Base-by-base conservation (phyloP, 53 echinoderm and acorn worm genomes). In the Henricia sp. region DNA sequence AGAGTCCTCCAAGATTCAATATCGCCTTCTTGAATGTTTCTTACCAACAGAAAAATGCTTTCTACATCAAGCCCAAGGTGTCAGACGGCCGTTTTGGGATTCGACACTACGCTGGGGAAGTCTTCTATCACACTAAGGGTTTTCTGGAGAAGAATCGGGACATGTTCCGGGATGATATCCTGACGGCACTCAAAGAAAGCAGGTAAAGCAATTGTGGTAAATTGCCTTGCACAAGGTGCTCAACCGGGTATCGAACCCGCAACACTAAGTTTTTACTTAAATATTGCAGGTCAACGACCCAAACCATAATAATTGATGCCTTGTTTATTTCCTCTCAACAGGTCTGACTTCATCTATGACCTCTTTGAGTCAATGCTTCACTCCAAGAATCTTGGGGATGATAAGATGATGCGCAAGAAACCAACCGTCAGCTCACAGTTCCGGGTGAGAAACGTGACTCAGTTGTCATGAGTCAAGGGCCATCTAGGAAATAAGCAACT, bases 111-210 rank as follows among this genome's bases (percentile, higher is more conserved):
- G 99, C 99, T 2, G 99, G 99, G 1, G 99, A 97, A 35, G 99
- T 97, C 27, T 95, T 54, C 69, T 97, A 97, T 63, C 58, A 90
- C 5, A 97, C 94, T 11, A 94, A 82, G 51, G 95, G 99, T 1
- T 97, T 97, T 77, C 88, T 96, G 34, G 99, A 97, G 71, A 97
- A 97, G 89, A 97, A 97, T 82, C 51, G 99, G 67, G 99, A 97
- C 62, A 97, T 87, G 35, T 97, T 97, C 85, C 82, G 92, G 25
- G 99, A 97, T 80, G 99, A 97, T 34, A 92, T 97, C 62, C 83
- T 97, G 21, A 64, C 67, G 67, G 71, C 88, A 11, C 73, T 97
- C 51, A 95, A 97, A 52, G 99, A 97, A 72, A 97, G 99, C 92
- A 97, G 94, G 99, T 97, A 46, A 26, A 13, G n/a, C n/a, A n/a